These are phyloP conservation scores for Sebastes fasciatus DNA, from an alignment of 2,113 vertebrate species.

Conservation along the genomic window DNA sequence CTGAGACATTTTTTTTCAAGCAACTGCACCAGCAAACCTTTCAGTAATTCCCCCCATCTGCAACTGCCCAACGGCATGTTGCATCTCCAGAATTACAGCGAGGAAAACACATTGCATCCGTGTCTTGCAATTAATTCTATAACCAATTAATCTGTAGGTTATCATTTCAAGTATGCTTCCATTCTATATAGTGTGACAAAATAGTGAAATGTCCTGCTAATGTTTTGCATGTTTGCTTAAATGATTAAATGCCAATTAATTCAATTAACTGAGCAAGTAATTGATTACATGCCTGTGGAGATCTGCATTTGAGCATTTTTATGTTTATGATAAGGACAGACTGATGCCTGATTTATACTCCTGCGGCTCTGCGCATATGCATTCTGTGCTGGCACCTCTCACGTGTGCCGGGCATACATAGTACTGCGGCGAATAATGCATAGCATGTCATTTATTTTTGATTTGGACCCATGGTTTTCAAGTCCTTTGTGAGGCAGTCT, in stretches of 20 bases:
- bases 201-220: neutral
- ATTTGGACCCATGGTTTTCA: too few relatives aligned
- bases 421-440: too few relatives aligned
- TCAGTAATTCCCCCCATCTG: neutral
- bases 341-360: too few relatives aligned
- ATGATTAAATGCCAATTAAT: neutral
- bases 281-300: neutral
- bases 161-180: neutral
- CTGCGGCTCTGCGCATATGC: too few relatives aligned
- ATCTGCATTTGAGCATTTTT: neutral
- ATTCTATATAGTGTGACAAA: neutral
- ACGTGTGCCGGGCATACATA: too few relatives aligned
- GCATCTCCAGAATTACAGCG: neutral
- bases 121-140: neutral
- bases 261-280: neutral
- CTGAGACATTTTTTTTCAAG: neutral
- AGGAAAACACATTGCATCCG: neutral
- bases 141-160: neutral
- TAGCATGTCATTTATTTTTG: too few relatives aligned
- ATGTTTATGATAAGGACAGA: neutral
- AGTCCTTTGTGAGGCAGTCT: too few relatives aligned
- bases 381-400: too few relatives aligned
- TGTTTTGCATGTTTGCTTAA: neutral
- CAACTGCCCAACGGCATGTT: neutral
- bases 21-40: neutral